phyloP scores from a whole-genome alignment of 1,140 invertebrate genomes.

The Neotoxoptera formosana region DNA sequence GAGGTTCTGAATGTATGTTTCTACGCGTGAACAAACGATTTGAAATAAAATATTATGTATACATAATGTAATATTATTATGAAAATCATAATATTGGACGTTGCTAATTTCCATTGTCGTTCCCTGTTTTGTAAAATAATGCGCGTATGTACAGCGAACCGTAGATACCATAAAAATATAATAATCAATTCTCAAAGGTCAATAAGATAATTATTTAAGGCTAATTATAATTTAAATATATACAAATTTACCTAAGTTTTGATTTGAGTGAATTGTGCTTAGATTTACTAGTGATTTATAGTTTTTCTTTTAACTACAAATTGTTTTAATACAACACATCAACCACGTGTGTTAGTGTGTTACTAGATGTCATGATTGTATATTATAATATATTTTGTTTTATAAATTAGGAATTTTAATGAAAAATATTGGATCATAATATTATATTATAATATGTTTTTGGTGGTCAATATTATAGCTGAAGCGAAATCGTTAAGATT shows the following conservation, averaged over 20 bases:
- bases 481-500: not conserved
- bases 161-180: no score
- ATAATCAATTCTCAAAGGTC: not conserved
- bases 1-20: not conserved
- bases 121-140: not conserved
- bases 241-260: not conserved
- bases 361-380: not conserved
- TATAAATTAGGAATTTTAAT: no score
- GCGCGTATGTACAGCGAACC: not conserved
- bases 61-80: not conserved
- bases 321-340: not conserved
- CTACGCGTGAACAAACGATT: not conserved
- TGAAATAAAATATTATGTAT: not conserved
- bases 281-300: not conserved
- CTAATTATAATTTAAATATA: not conserved
- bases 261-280: not conserved
- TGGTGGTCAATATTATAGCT: not conserved
- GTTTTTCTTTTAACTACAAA: not conserved
- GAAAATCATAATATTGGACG: not conserved
- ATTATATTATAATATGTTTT: not conserved
- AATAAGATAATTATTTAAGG: not conserved
- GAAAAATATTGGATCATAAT: not conserved
- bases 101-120: not conserved
- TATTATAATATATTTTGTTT: not conserved
- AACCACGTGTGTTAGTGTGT: not conserved